A percentile compares a stretch with the other conserved stretches of the same genome.
These are phyloP conservation scores for Halictus quadricinctus DNA, from an alignment of 2,888 invertebrate genomes.

Conservation along the genomic window DNA sequence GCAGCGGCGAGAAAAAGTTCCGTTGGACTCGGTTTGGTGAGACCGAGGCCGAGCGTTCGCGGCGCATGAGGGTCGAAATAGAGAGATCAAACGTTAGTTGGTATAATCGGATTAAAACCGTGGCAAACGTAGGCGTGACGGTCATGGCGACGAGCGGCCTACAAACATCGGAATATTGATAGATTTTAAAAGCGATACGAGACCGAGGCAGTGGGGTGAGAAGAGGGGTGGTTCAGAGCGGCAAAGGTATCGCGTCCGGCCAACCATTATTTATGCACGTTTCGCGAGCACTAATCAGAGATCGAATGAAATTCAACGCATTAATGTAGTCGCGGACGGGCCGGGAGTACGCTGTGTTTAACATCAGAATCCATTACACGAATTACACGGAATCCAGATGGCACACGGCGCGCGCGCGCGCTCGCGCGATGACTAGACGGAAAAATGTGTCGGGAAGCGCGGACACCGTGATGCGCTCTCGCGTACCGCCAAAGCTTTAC, in stretches of 20 bases:
- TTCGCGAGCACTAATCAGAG: slow-evolving; percentile 57
- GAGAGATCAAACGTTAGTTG: not conserved
- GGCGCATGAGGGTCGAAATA: not conserved
- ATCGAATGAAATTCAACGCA: slow-evolving; percentile 51
- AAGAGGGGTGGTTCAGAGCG: not conserved
- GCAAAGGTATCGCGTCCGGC: slow-evolving; percentile 6
- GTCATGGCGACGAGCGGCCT: not conserved
- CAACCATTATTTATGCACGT: slow-evolving; percentile 53
- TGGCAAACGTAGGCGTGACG: not conserved
- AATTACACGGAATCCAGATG: slow-evolving; percentile 54
- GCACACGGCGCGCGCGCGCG: not conserved
- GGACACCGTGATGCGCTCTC: not conserved
- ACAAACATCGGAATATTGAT: not conserved
- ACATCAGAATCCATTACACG: slow-evolving; percentile 63
- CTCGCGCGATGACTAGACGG: slow-evolving; percentile 39
- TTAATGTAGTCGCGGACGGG: slow-evolving; percentile 32
- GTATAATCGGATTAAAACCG: slow-evolving; percentile 3
- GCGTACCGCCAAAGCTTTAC: slow-evolving; percentile 26
- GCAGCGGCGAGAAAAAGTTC: not conserved
- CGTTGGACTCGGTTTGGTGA: not conserved
- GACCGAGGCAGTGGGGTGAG: not conserved
- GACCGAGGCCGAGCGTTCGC: not conserved
- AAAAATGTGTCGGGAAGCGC: slow-evolving; percentile 25
- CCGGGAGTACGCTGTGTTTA: slow-evolving; percentile 49
- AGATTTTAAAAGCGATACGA: slow-evolving; percentile 40